These are phyloP conservation scores for Ophonus ardosiacus DNA, from an alignment of 2,888 invertebrate species.

Conservation along the genomic window DNA sequence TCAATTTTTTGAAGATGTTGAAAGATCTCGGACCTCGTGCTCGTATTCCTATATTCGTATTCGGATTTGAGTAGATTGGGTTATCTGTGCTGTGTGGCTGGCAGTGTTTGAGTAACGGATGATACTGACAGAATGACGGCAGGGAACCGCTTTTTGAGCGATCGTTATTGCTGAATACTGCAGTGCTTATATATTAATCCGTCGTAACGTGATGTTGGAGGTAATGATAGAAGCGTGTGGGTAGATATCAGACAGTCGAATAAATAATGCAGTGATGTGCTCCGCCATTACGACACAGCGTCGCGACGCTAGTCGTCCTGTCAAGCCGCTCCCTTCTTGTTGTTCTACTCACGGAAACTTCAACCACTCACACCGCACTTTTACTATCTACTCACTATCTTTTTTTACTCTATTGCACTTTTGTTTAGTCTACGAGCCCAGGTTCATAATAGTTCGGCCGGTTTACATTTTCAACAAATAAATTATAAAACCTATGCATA, in stretches of 20 bases:
- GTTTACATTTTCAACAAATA: too few relatives aligned
- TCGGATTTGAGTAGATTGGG: constrained; percentile 40
- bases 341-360: neutral
- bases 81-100: constrained; percentile 22
- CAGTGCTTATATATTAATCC: constrained; percentile 57
- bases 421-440: too few relatives aligned
- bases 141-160: constrained; percentile 55
- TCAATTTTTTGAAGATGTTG: constrained; percentile 43
- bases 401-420: too few relatives aligned
- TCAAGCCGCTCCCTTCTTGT: constrained; percentile 6
- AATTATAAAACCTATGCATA: too few relatives aligned
- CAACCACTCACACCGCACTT: neutral
- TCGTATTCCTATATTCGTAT: constrained; percentile 7
- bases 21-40: constrained; percentile 23
- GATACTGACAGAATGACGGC: constrained; percentile 20
- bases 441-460: too few relatives aligned
- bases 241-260: constrained; percentile 58
- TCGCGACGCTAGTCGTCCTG: constrained; percentile 2
- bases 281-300: constrained; percentile 51
- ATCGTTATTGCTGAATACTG: constrained; percentile 59
- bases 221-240: constrained; percentile 60
- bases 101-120: constrained; percentile 42
- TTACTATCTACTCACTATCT: too few relatives aligned
- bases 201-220: constrained; percentile 52
- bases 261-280: constrained; percentile 62